Evolutionary conservation across 2,113 vertebrate genomes (phyloP).

Genomic region (Ia io): DNA sequence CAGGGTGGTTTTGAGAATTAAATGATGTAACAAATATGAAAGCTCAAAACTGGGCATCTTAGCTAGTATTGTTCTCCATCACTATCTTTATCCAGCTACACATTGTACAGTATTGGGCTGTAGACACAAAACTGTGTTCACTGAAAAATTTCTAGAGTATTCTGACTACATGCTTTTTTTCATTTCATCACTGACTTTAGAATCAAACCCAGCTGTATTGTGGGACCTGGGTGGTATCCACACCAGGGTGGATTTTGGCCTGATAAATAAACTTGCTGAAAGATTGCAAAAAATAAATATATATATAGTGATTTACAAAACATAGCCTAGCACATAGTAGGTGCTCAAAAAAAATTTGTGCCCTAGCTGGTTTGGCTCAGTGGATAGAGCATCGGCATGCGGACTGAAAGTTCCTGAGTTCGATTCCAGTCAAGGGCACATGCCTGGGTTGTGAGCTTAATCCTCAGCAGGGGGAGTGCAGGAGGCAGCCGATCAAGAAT

Average conservation of each 20-base stretch:
- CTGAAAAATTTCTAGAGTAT: not conserved
- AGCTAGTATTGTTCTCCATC: not conserved
- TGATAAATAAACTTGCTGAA: too few species aligned
- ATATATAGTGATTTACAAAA: not conserved
- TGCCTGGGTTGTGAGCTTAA: too few species aligned
- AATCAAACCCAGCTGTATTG: not conserved
- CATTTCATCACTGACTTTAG: not conserved
- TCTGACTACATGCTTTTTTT: not conserved
- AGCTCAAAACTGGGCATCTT: not conserved
- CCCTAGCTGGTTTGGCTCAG: too few species aligned
- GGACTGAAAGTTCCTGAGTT: too few species aligned
- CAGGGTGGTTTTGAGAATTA: not conserved
- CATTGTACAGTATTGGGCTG: fast-evolving
- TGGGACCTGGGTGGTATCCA: too few species aligned
- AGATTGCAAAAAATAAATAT: not conserved
- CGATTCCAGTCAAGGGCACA: too few species aligned
- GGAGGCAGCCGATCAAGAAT: too few species aligned
- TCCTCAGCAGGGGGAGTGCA: too few species aligned
- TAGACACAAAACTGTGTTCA: not conserved
- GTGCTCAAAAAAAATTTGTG: not conserved
- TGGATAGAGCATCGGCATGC: too few species aligned
- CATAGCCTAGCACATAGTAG: not conserved
- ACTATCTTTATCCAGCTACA: fast-evolving
- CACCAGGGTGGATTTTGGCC: not conserved
- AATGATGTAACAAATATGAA: not conserved